Percentiles rank a stretch among this genome's conserved stretches.
Conservation (phyloP, 2,888 invertebrate genomes). For the Parascotia fuliginaria region DNA sequence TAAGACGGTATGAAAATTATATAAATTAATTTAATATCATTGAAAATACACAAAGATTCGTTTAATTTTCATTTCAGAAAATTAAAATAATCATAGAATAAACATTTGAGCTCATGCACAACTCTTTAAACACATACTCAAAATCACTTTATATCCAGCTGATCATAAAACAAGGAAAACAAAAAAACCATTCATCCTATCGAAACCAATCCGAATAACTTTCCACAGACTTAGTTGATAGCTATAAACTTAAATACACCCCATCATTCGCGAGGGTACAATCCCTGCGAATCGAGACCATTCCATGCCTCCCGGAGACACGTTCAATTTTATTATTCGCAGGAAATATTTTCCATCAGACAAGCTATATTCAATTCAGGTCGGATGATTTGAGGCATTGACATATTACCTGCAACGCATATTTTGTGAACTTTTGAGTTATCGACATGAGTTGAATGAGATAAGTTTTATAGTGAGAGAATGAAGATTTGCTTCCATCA, state of each 20-base stretch:
- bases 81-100: no score
- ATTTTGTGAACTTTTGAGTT: slow-evolving; percentile 23
- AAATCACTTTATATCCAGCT: no score
- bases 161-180: slow-evolving; percentile 4
- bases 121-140: no score
- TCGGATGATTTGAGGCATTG: slow-evolving; percentile 27
- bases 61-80: no score
- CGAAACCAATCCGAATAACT: slow-evolving; percentile 11
- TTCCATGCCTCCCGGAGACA: no score
- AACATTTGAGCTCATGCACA: no score
- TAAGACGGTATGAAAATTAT: no score
- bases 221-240: slow-evolving; percentile 18
- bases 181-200: slow-evolving; percentile 1
- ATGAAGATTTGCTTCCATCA: no score
- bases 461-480: not conserved
- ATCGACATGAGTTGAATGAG: slow-evolving; percentile 3
- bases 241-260: slow-evolving; percentile 36
- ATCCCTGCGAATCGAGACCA: no score
- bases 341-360: slow-evolving; percentile 39
- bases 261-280: slow-evolving; percentile 34
- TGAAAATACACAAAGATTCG: no score
- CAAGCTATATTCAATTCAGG: slow-evolving; percentile 36
- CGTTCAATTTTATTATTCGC: slow-evolving; percentile 39
- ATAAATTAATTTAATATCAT: no score
- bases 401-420: slow-evolving; percentile 30